Evolutionary conservation across 2,797 vertebrate genomes (phyloP), one percentile per base, ranked within the genome.

Genomic region (Protonibea diacanthus): DNA sequence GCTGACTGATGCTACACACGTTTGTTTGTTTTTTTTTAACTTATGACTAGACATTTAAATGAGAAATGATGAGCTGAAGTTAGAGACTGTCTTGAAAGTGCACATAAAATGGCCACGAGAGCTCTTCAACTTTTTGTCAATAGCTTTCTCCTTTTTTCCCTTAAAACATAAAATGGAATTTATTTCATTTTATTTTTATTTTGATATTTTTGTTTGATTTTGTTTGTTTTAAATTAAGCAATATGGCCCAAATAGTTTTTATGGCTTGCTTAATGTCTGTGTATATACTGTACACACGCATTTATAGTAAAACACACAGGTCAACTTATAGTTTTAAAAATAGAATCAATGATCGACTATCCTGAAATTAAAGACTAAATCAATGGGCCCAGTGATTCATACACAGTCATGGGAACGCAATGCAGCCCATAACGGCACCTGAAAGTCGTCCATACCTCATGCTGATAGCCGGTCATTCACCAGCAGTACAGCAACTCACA

Each of bases 381-480:
- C 12, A 59, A 29, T 78, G 48, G 20, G 14, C 48, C 68, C 8
- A 1, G 0, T 60, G 65, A 83, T 58, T 82, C 58, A 78, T 69
- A 29, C 42, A 45, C n/a, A 68, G 45, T 67, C 40, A 63, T 5
- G 60, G 29, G 61, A 78, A 55, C 6, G 20, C 53, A 40, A 8
- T n/a, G 25, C 3, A 56, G 73, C 70, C 45, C 44, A 42, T 64
- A 66, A 71, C 3, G 0, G 12, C 71, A 83, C 74, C 82, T 80
- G 78, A 75, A 51, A 71, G 56, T 63, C 64, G 0, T 40, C 65
- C 74, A 78, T 87, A 72, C 51, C 70, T 89, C 85, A 87, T 4
- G 51, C 69, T 79, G 86, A 85, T 70, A 61, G 67, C 62, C 38
- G 38, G 48, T 72, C 71, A 76, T 64, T 80, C 84, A 69, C 20